A percentile compares a stretch with the other conserved stretches of the same genome.
These are phyloP conservation scores for Oncorhynchus masou DNA, from an alignment of 2,113 vertebrate genomes.

Conservation along the genomic window DNA sequence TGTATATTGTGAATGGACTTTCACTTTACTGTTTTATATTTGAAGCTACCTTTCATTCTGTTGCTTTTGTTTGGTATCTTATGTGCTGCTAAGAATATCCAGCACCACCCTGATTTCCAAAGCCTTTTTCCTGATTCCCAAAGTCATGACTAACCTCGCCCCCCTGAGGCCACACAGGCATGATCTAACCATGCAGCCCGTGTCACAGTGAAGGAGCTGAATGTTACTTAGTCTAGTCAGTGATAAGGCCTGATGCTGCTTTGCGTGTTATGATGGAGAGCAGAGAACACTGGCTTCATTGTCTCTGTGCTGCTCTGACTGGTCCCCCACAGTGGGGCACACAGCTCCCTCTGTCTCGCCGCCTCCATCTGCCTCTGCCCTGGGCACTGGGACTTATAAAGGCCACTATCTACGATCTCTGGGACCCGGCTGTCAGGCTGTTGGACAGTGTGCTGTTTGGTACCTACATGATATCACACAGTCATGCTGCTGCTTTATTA, in stretches of 20 bases:
- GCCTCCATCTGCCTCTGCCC: not conserved
- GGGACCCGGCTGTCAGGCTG: not conserved
- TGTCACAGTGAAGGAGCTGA: not conserved
- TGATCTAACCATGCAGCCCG: no score
- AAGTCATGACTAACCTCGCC: not conserved
- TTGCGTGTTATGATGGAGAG: not conserved
- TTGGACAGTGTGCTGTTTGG: not conserved
- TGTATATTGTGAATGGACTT: no score
- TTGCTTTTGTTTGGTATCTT: not conserved
- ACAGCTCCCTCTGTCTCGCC: no score
- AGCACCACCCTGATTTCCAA: not conserved
- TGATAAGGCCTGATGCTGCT: not conserved
- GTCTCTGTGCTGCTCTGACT: not conserved
- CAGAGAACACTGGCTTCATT: conserved; percentile 10
- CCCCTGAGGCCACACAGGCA: not conserved
- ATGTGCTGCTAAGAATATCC: not conserved
- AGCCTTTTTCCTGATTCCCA: not conserved
- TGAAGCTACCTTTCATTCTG: no score
- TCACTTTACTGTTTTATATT: no score
- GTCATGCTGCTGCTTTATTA: not conserved
- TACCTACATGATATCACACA: conserved; percentile 4
- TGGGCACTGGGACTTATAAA: not conserved
- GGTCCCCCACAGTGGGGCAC: no score
- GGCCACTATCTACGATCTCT: not conserved
- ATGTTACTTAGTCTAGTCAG: not conserved